These are phyloP conservation scores for Acrobasis repandana DNA, from an alignment of 2,888 invertebrate genomes.

Conservation along the genomic window DNA sequence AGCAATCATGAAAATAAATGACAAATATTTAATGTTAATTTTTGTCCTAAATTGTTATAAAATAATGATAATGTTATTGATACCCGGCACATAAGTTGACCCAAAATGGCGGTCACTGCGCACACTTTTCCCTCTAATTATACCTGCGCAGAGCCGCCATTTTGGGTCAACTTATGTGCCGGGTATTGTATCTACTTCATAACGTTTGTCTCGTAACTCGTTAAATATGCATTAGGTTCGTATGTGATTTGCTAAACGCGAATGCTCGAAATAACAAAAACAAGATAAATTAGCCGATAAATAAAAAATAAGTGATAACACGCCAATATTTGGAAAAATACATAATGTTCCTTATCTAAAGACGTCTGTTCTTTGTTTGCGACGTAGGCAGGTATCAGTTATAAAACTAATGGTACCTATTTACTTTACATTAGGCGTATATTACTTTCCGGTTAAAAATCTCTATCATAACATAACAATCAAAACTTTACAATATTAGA, in stretches of 20 bases:
- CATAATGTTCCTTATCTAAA: background rate
- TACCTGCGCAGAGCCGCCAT: no score
- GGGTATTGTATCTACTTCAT: background rate
- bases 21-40: background rate
- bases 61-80: constrained; percentile 1
- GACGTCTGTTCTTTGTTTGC: background rate
- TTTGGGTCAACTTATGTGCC: no score
- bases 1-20: background rate
- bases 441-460: no score
- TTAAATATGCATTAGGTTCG: constrained; percentile 14
- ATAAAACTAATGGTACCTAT: no score
- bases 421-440: no score
- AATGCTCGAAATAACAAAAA: background rate
- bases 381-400: no score
- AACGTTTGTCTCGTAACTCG: constrained; percentile 1
- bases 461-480: no score
- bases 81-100: no score
- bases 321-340: background rate
- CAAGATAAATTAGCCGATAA: constrained; percentile 6
- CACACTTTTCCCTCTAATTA: no score
- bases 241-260: background rate
- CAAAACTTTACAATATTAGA: no score
- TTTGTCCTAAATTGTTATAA: background rate
- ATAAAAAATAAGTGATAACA: background rate
- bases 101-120: no score